Evolutionary conservation across 2,113 vertebrate genomes (phyloP).

Genomic region (Epinephelus lanceolatus): DNA sequence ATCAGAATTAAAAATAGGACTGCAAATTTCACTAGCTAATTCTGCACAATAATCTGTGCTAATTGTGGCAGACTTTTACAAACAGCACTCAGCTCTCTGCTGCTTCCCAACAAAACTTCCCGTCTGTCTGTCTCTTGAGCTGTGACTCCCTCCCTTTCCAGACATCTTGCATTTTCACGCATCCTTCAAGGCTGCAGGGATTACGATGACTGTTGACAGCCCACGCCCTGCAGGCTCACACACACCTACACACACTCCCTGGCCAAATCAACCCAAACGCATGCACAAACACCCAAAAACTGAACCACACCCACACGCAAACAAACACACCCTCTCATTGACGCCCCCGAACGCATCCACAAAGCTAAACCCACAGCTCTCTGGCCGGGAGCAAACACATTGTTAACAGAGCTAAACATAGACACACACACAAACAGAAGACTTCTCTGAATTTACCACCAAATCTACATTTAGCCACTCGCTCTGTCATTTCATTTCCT

Average conservation of each 20-base stretch:
- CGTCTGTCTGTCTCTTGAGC: background rate
- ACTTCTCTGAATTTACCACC: background rate
- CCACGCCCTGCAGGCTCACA: slow-evolving; percentile 4
- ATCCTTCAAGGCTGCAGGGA: background rate
- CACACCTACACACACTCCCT: slow-evolving; percentile 4
- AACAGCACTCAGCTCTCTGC: background rate
- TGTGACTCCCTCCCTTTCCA: background rate
- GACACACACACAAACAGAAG: slow-evolving; percentile 29
- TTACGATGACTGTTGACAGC: background rate
- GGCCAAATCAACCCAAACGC: background rate
- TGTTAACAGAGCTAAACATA: slow-evolving; percentile 49
- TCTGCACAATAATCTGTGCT: background rate
- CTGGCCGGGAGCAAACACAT: slow-evolving; percentile 15
- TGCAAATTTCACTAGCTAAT: background rate
- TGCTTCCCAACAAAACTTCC: background rate
- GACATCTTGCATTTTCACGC: background rate
- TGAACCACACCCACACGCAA: slow-evolving; percentile 7
- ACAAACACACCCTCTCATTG: slow-evolving; percentile 23
- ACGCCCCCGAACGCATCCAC: slow-evolving; percentile 13
- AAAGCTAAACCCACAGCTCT: slow-evolving; percentile 13
- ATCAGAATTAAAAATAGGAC: background rate
- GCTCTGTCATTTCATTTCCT: slow-evolving; percentile 25
- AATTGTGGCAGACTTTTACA: slow-evolving; percentile 4
- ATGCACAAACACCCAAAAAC: background rate
- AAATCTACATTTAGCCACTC: background rate